A percentile compares a stretch with the other conserved stretches of the same genome.
Conservation (phyloP, 2,888 invertebrate genomes). For the Tetranychus truncatus region DNA sequence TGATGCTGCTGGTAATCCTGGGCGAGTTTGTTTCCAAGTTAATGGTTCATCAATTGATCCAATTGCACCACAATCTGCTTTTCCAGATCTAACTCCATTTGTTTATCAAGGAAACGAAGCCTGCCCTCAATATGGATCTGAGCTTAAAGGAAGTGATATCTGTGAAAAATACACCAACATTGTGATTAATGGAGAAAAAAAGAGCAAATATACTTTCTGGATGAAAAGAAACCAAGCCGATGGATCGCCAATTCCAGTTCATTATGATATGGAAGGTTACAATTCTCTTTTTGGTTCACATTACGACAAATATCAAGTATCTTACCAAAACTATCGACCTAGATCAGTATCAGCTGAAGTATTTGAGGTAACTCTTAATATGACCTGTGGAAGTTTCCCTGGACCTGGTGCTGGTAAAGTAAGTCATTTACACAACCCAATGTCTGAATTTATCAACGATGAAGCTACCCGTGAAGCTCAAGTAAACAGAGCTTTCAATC, state of each 20-base stretch:
- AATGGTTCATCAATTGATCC: constrained; percentile 27
- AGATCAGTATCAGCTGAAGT: constrained; percentile 30
- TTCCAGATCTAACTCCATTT: constrained; percentile 58
- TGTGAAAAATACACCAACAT: constrained; percentile 61
- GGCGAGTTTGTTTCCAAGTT: constrained; percentile 26
- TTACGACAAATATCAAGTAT: constrained; percentile 75
- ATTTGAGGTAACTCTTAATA: constrained; percentile 30
- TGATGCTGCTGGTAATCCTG: constrained; percentile 17
- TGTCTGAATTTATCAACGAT: constrained; percentile 65
- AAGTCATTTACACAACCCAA: constrained; percentile 60
- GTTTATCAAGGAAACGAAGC: constrained; percentile 19
- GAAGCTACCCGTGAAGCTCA: constrained; percentile 41
- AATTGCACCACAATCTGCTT: constrained; percentile 51
- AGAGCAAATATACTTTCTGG: constrained; percentile 76
- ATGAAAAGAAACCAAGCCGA: constrained; percentile 37
- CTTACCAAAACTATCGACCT: constrained; percentile 43
- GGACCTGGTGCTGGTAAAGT: constrained; percentile 57
- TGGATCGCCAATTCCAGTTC: constrained; percentile 42
- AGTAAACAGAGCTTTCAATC: constrained; percentile 51
- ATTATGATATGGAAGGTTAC: constrained; percentile 83
- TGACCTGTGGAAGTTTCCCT: constrained; percentile 47
- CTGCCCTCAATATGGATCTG: constrained; percentile 20
- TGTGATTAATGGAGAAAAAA: constrained; percentile 52
- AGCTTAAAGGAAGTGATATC: constrained; percentile 38
- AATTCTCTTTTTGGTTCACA: constrained; percentile 83